Evolutionary conservation across 2,113 vertebrate genomes (phyloP).

Genomic region (Lanius collurio): DNA sequence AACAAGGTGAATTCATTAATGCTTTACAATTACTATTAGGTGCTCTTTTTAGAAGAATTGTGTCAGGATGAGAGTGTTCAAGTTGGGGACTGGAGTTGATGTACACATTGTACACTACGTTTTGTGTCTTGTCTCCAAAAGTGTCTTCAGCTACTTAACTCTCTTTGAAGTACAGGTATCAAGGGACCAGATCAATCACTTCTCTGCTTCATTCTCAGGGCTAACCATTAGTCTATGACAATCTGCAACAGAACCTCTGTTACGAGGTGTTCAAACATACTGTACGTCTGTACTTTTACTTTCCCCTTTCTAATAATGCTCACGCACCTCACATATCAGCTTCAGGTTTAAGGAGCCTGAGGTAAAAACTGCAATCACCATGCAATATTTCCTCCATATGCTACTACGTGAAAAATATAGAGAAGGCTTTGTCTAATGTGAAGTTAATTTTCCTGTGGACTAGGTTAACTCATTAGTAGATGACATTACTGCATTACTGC

Average conservation of each 20-base stretch:
- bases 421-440: constrained; percentile 10
- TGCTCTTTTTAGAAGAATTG: neutral
- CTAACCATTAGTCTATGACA: neutral
- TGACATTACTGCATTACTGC: constrained; percentile 12
- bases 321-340: neutral
- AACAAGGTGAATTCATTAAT: neutral
- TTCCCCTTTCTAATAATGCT: neutral
- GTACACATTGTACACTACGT: neutral
- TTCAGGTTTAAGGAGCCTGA: neutral
- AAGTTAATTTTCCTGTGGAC: constrained; percentile 23
- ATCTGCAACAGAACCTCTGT: neutral
- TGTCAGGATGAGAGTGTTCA: neutral
- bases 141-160: neutral
- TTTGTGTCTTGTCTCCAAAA: neutral
- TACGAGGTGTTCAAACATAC: neutral
- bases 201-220: neutral
- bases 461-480: neutral
- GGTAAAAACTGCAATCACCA: neutral
- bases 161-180: neutral
- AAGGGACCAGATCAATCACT: neutral
- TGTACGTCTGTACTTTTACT: neutral
- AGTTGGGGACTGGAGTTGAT: neutral
- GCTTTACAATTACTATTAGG: neutral
- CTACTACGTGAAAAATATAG: neutral
- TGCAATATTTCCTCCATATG: neutral